Evolutionary conservation across 2,797 vertebrate genomes (phyloP), one percentile per base, ranked within the genome.

Genomic region (Tadarida brasiliensis): DNA sequence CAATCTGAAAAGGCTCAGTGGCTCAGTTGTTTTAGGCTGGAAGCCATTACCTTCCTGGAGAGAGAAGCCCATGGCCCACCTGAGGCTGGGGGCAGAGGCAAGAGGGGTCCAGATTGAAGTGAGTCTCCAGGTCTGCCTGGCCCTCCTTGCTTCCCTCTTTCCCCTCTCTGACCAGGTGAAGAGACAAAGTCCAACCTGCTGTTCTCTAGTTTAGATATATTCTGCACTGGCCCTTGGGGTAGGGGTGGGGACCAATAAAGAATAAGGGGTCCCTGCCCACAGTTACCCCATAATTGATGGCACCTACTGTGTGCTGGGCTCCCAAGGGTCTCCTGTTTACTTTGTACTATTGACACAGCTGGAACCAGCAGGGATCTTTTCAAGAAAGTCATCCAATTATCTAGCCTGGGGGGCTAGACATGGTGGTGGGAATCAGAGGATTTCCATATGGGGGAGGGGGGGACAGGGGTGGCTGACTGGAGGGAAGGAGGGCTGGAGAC

Each of bases 41-140:
- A 98, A 98, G 91, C 96, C 94, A 98, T 97, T 97, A 97, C 89
- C 71, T 96, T 97, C 97, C 96, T 3, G 93, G 96, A 95, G 96
- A 95, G 97, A 97, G 84, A 67, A 92, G 61, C 80, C 49, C 28
- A 4, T 12, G 80, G 56, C 93, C 91, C 97, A 98, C 95, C 96
- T 98, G 97, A 94, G 97, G 90, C 97, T 94, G 56, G 20, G 78
- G 90, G 68, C 68, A 49, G 91, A 85, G 87, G 82, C 15, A 8
- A 71, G 65, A 3, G 1, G 54, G 56, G n/a, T 84, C 19, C 47
- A 93, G 90, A 97, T 73, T 85, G 73, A 33, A 91, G 30, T 30
- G 87, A 76, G 85, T 84, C 15, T 89, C n/a, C 15, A 54, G 83
- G 12, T 89, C 80, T 68, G 70, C 94, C 74, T 28, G 33, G 65